Evolutionary conservation across 2,113 vertebrate species (phyloP).

Genomic region (Oncorhynchus clarkii): DNA sequence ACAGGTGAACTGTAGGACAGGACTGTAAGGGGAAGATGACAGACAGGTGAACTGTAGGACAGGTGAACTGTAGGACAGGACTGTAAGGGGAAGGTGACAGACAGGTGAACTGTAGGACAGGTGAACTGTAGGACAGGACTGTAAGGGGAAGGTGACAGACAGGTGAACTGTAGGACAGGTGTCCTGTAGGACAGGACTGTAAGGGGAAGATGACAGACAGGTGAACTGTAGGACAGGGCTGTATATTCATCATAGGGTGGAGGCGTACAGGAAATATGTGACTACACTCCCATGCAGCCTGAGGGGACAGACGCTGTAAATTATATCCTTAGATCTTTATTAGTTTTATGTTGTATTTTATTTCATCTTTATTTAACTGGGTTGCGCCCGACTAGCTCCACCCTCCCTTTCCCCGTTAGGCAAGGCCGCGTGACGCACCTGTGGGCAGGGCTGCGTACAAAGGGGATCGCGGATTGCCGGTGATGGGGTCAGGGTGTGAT

Average conservation of each 20-base stretch:
- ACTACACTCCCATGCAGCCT: conserved; percentile 48
- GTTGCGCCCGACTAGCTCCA: no score
- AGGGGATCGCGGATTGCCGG: no score
- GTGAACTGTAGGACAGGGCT: conserved; percentile 17
- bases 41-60: no score
- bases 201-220: not conserved
- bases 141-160: not conserved
- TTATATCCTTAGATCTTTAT: conserved; percentile 37
- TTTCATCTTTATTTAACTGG: no score
- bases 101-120: not conserved
- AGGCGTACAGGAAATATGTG: conserved; percentile 53
- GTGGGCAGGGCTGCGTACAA: no score
- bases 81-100: no score
- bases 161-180: not conserved
- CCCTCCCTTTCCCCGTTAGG: no score
- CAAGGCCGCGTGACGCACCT: no score
- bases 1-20: no score
- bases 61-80: no score
- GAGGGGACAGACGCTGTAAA: conserved; percentile 48
- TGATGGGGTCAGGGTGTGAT: not conserved
- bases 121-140: conserved; percentile 15
- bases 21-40: no score
- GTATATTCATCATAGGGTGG: conserved; percentile 38
- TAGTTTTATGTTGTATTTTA: no score
- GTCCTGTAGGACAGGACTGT: not conserved